These are phyloP conservation scores for Odiellus spinosus DNA, from an alignment of 2,888 invertebrate genomes.

Conservation along the genomic window DNA sequence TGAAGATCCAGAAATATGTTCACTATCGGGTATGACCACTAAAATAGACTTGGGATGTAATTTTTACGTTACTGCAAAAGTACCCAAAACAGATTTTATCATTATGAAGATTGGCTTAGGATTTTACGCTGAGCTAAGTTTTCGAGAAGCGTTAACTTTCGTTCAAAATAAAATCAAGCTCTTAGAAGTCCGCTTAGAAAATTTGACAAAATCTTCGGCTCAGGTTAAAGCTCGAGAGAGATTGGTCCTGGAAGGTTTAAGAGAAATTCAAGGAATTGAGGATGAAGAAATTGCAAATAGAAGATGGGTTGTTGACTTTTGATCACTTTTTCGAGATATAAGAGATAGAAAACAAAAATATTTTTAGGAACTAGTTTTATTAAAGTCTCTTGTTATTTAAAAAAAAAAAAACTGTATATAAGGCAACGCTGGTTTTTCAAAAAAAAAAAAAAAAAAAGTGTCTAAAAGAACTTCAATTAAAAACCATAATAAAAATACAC, in stretches of 20 bases:
- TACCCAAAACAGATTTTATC: slow-evolving; percentile 46
- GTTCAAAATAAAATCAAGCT: slow-evolving; percentile 50
- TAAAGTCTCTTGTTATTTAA: too few species aligned
- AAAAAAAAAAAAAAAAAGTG: too few species aligned
- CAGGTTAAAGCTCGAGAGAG: slow-evolving; percentile 20
- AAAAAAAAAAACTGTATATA: too few species aligned
- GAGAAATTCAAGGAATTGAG: too few species aligned
- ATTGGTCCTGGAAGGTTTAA: slow-evolving; percentile 11
- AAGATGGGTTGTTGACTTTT: too few species aligned
- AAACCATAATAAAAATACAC: too few species aligned
- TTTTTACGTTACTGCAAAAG: slow-evolving; percentile 60
- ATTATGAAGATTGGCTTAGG: slow-evolving; percentile 58
- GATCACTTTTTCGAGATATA: too few species aligned
- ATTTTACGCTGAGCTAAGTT: slow-evolving; percentile 52
- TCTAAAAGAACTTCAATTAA: too few species aligned
- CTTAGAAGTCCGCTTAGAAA: slow-evolving; percentile 43
- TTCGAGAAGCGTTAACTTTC: slow-evolving; percentile 52
- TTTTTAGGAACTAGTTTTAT: too few species aligned
- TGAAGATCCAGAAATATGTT: slow-evolving; percentile 33
- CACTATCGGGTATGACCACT: slow-evolving; percentile 44
- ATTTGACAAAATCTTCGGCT: slow-evolving; percentile 37
- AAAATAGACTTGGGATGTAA: slow-evolving; percentile 68
- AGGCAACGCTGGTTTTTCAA: too few species aligned
- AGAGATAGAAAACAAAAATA: too few species aligned
- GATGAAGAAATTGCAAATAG: too few species aligned